Evolutionary conservation across 2,888 invertebrate species (phyloP).

Genomic region (Cheilosia vernalis): DNA sequence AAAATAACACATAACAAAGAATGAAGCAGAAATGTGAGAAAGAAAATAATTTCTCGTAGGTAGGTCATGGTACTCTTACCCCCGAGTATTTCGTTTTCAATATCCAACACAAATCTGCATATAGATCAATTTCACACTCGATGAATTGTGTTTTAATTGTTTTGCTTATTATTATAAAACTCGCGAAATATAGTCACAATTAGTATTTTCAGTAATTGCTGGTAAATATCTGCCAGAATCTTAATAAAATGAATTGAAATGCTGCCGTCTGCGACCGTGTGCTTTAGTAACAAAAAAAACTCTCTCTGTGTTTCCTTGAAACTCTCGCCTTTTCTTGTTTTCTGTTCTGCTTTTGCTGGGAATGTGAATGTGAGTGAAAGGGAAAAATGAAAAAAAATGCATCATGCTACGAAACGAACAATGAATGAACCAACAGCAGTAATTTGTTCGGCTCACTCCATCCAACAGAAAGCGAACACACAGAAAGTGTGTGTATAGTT

Average conservation of each 20-base stretch:
- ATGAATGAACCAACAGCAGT: conserved; percentile 55
- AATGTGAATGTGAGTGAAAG: conserved; percentile 68
- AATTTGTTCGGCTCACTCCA: conserved; percentile 40
- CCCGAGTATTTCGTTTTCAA: conserved; percentile 28
- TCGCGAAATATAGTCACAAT: conserved; percentile 28
- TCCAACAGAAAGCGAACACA: conserved; percentile 52
- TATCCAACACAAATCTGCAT: conserved; percentile 10
- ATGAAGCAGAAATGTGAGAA: conserved; percentile 33
- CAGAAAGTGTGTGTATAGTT: conserved; percentile 10
- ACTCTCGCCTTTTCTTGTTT: conserved; percentile 67
- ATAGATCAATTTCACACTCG: conserved; percentile 31
- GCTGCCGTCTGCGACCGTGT: conserved; percentile 56
- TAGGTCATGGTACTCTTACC: conserved; percentile 74
- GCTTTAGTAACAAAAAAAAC: conserved; percentile 69
- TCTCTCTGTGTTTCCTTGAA: conserved; percentile 58
- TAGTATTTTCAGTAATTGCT: conserved; percentile 3
- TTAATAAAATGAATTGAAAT: conserved; percentile 33
- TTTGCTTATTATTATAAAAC: conserved; percentile 2
- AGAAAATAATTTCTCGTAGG: conserved; percentile 61
- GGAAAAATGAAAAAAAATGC: conserved; percentile 66
- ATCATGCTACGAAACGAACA: conserved; percentile 50
- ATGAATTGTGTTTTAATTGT: not conserved
- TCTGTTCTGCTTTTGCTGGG: conserved; percentile 62
- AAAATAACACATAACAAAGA: conserved; percentile 12
- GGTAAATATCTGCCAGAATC: not conserved